A percentile compares a stretch with the other conserved stretches of the same genome.
Evolutionary conservation across 2,888 invertebrate genomes (phyloP).

Genomic region (Orthosia gracilis): DNA sequence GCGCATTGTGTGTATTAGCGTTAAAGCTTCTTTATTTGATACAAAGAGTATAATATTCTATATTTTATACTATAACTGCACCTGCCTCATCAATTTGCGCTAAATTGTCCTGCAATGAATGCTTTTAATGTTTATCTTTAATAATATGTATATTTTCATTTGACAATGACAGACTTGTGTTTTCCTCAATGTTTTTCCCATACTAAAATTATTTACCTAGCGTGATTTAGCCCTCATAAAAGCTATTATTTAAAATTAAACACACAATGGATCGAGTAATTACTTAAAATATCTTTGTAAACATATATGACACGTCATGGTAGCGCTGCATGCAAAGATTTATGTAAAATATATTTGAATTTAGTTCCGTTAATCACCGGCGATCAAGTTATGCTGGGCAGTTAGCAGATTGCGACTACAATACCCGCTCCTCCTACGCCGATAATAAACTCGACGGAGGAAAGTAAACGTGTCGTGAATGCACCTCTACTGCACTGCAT

Average conservation of each 20-base stretch:
- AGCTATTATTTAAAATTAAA: background rate
- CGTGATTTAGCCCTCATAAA: background rate
- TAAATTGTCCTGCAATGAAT: background rate
- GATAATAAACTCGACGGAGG: constrained; percentile 60
- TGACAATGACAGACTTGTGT: background rate
- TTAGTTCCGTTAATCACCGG: background rate
- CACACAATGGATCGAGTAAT: constrained; percentile 3
- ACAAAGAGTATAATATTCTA: constrained; percentile 1
- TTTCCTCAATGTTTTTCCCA: constrained; percentile 16
- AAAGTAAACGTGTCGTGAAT: constrained; percentile 66
- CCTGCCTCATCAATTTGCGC: background rate
- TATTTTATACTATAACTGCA: background rate
- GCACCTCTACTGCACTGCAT: constrained; percentile 58
- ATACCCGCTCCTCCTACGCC: constrained; percentile 62
- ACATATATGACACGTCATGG: background rate
- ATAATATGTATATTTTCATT: constrained; percentile 8
- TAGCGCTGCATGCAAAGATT: background rate
- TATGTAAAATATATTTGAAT: constrained; percentile 14
- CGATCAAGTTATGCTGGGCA: constrained; percentile 11
- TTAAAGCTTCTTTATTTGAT: background rate
- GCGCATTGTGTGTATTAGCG: background rate
- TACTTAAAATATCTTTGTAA: background rate
- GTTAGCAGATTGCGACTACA: constrained; percentile 36
- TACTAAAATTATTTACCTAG: background rate
- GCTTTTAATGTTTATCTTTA: background rate